These are phyloP conservation scores for Zoanthus gigantus DNA, from an alignment of 92 coral and sea anemone genomes.

Conservation along the genomic window DNA sequence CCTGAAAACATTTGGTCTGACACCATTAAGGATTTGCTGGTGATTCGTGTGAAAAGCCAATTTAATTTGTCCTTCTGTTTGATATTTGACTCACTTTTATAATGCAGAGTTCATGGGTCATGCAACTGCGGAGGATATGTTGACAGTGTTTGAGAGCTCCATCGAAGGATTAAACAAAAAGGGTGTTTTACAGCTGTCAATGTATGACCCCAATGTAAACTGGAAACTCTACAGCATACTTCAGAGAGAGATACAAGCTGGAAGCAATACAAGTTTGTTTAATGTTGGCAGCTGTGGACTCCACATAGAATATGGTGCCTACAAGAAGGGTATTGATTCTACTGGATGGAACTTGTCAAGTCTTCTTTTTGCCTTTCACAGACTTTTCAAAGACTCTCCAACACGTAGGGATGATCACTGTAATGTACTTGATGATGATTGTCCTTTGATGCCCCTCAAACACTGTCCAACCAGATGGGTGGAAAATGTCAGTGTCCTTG, in stretches of 20 bases:
- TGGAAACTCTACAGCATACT: constrained; percentile 24
- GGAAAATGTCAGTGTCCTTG: constrained; percentile 19
- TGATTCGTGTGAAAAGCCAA: no score
- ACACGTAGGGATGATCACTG: constrained; percentile 16
- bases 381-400: constrained; percentile 34
- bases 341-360: not conserved
- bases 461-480: constrained; percentile 31
- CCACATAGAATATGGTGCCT: constrained; percentile 37
- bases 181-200: constrained; percentile 7
- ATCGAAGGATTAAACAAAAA: not conserved
- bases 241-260: constrained; percentile 46
- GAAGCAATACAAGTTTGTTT: constrained; percentile 43
- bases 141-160: not conserved
- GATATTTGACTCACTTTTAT: not conserved
- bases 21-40: not conserved
- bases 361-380: constrained; percentile 8
- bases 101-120: constrained; percentile 30
- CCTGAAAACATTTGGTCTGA: constrained; percentile 40
- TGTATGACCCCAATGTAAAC: not conserved
- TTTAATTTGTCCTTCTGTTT: no score
- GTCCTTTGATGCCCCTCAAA: constrained; percentile 19
- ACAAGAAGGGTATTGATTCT: constrained; percentile 17
- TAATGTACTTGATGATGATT: not conserved
- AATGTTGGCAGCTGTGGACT: constrained; percentile 57
- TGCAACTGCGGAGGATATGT: constrained; percentile 25